Evolutionary conservation across 2,888 invertebrate species (phyloP), one percentile per base, ranked within the genome.

Genomic region (Brachyopa scutellaris): DNA sequence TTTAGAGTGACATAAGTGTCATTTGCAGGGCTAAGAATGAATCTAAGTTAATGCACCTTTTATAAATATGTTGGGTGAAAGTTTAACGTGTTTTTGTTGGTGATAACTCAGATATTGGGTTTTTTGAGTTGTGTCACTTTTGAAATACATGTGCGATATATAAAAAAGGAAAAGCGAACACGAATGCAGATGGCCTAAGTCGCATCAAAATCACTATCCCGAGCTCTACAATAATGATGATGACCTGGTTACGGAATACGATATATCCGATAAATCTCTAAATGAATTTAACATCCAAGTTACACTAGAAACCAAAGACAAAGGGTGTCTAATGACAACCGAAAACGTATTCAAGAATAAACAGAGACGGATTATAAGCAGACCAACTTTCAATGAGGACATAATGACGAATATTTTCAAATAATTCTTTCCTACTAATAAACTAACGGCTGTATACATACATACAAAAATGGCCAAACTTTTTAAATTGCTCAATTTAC

Each of bases 201-300:
- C 19, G 84, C 31, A 73, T 83, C 3, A 72, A 69, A 64, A 45
- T 62, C 38, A 84, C 84, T 1, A 38, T 67, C 2, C 15, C 61
- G 79, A 84, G 5, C 77, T 70, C 6, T 84, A 85, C 5, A 73
- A 57, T 17, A 86, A 85, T 7, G 78, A 83, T 5, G 84, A 84
- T 76, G 67, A 82, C 73, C 84, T 85, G 21, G 11, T 85, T 9
- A 85, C 85, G 29, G 79, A 84, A 47, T 85, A 83, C 23, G 78
- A 83, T 6, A 26, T 26, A 26, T 26, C 26, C 6, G 26, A 26
- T 3, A 26, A 26, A 26, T 6, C 26, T 5, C 26, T 26, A 26
- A 26, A 26, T 6, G 26, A 26, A 26, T 26, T 5, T 6, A 26
- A 26, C 26, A 26, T 26, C 26, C 82, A 85, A 80, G 69, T 69